A percentile compares a stretch with the other conserved stretches of the same genome.
Evolutionary conservation across 92 coral and sea anemone species (phyloP).

Genomic region (Meandrina meandrites): DNA sequence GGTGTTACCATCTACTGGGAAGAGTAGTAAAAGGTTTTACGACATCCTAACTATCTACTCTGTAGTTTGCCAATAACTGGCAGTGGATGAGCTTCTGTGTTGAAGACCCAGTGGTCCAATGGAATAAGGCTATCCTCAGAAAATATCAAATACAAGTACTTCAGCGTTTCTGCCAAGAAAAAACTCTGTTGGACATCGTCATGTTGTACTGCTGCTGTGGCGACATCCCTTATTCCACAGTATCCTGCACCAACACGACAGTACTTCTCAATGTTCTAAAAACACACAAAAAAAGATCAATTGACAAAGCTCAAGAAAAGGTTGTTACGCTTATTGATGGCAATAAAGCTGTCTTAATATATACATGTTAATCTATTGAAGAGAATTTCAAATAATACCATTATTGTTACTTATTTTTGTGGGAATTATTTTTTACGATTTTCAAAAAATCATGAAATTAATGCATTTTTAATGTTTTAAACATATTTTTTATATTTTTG

Average conservation of each 20-base stretch:
- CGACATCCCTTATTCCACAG: constrained; percentile 91
- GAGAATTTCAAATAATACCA: too few relatives aligned
- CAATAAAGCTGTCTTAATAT: too few relatives aligned
- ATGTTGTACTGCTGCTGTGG: constrained; percentile 61
- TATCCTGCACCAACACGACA: constrained; percentile 87
- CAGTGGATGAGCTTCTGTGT: constrained; percentile 96
- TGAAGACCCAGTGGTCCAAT: constrained; percentile 91
- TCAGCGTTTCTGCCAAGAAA: constrained; percentile 95
- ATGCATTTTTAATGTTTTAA: too few relatives aligned
- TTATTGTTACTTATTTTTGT: too few relatives aligned
- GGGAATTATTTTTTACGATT: too few relatives aligned
- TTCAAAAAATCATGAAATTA: too few relatives aligned
- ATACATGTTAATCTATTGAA: too few relatives aligned
- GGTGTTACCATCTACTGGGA: too few relatives aligned
- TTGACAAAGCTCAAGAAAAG: neutral
- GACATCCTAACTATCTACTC: constrained; percentile 28
- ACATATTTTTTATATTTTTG: too few relatives aligned
- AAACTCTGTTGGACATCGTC: constrained; percentile 99
- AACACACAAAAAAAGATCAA: neutral
- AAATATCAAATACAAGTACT: constrained; percentile 90
- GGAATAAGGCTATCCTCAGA: constrained; percentile 93
- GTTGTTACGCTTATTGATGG: neutral
- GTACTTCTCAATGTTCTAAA: constrained; percentile 79
- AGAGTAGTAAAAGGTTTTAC: neutral
- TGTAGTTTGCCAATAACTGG: constrained; percentile 79